phyloP scores from a whole-genome alignment of 2,888 invertebrate genomes.

The Frankliniella fusca region DNA sequence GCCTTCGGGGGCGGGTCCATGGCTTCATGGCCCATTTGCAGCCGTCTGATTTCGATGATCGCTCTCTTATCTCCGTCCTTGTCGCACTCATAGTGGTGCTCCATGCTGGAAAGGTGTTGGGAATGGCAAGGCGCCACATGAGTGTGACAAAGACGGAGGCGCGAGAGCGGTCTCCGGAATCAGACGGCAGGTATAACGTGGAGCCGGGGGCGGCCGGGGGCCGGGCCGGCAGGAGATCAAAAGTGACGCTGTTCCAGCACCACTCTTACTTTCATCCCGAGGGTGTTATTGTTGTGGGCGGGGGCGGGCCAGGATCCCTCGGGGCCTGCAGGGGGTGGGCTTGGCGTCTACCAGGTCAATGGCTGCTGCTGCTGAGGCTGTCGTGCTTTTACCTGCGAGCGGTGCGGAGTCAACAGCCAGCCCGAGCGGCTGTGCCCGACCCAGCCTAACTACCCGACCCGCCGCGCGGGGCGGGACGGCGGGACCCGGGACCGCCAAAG shows the following conservation, averaged over 20 bases:
- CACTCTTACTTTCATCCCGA: not conserved
- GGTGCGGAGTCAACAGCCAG: not conserved
- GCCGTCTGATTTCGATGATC: too few relatives aligned
- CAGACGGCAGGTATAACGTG: too few relatives aligned
- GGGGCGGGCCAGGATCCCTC: not conserved
- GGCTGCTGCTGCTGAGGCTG: not conserved
- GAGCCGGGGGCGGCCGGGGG: too few relatives aligned
- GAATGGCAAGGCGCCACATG: too few relatives aligned
- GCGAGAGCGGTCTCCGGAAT: too few relatives aligned
- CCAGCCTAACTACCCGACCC: not conserved
- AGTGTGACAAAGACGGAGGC: too few relatives aligned
- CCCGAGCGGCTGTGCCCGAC: not conserved
- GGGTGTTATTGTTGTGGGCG: not conserved
- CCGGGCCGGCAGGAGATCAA: too few relatives aligned
- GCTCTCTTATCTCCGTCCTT: too few relatives aligned
- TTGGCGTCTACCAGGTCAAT: not conserved
- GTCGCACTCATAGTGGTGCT: too few relatives aligned
- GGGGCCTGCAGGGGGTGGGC: not conserved
- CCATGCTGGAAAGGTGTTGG: too few relatives aligned
- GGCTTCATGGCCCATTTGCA: too few relatives aligned
- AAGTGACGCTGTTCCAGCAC: not conserved
- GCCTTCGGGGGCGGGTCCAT: too few relatives aligned
- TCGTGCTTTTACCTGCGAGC: not conserved
- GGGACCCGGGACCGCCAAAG: not conserved
- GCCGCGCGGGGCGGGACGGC: not conserved